Conservation (phyloP, 2,888 invertebrate species). For the Hecatera dysodea region DNA sequence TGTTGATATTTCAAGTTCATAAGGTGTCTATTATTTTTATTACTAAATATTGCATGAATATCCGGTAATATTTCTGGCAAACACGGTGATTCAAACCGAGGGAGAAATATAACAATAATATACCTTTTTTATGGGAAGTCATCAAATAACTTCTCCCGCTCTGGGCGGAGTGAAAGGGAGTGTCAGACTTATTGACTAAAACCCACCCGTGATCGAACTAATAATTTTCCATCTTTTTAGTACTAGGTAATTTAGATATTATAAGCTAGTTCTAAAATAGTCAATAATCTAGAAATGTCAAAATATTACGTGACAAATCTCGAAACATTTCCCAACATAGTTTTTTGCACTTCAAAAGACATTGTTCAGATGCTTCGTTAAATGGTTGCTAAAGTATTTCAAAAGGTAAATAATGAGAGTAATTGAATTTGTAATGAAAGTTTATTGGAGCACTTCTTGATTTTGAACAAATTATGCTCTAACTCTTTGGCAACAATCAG, state of each 20-base stretch:
- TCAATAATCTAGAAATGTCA: neutral
- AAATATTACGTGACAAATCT: constrained; percentile 24
- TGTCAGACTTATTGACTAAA: too few species aligned
- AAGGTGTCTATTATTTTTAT: neutral
- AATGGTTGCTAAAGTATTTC: constrained; percentile 46
- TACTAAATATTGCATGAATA: neutral
- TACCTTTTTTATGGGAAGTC: too few species aligned
- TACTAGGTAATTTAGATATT: neutral
- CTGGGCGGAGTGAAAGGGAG: too few species aligned
- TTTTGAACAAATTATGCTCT: constrained; percentile 36
- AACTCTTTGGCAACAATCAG: constrained; percentile 35
- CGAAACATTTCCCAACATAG: constrained; percentile 22
- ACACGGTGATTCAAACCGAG: too few species aligned
- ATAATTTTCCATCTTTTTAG: neutral
- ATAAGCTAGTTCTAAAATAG: neutral
- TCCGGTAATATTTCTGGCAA: too few species aligned
- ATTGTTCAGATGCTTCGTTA: constrained; percentile 32
- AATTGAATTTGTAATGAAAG: constrained; percentile 47
- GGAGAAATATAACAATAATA: too few species aligned
- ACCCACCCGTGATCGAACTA: too few species aligned
- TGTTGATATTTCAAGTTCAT: neutral
- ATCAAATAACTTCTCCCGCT: too few species aligned
- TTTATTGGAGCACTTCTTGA: constrained; percentile 47
- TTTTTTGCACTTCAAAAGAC: constrained; percentile 28
- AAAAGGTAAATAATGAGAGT: constrained; percentile 43